Percentiles rank a stretch among this genome's conserved stretches.
phyloP scores from a whole-genome alignment of 1,140 invertebrate species.

The Capitella teleta region DNA sequence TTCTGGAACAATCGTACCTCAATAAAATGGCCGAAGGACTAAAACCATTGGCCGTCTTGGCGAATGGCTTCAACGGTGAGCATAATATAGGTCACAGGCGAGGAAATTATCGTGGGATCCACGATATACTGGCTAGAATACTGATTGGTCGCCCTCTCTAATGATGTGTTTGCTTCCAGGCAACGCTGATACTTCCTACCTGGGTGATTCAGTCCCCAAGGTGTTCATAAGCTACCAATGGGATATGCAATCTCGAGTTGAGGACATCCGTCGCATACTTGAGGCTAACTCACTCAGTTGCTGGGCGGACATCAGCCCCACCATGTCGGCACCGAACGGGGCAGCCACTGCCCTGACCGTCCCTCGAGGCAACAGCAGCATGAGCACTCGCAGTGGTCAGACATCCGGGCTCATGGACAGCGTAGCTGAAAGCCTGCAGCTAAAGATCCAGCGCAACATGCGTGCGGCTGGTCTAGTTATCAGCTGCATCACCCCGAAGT shows the following conservation, averaged over 20 bases:
- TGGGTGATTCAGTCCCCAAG: slow-evolving; percentile 4
- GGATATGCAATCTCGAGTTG: slow-evolving; percentile 41
- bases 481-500: slow-evolving; percentile 44
- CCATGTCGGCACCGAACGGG: too few relatives aligned
- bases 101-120: too few relatives aligned
- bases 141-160: too few relatives aligned
- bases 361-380: slow-evolving; percentile 23
- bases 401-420: slow-evolving; percentile 17
- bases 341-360: too few relatives aligned
- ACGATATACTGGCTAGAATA: too few relatives aligned
- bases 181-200: too few relatives aligned
- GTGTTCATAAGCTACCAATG: slow-evolving; percentile 47
- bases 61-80: too few relatives aligned
- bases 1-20: slow-evolving; percentile 36
- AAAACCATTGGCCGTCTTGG: slow-evolving; percentile 27
- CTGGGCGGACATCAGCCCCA: slow-evolving; percentile 42
- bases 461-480: slow-evolving; percentile 31
- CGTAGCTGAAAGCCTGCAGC: slow-evolving; percentile 22
- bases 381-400: slow-evolving; percentile 19
- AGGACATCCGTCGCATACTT: slow-evolving; percentile 36
- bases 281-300: slow-evolving; percentile 40
- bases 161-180: too few relatives aligned
- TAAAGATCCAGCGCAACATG: slow-evolving; percentile 34
- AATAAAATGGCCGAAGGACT: slow-evolving; percentile 38
- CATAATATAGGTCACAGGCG: too few relatives aligned